Evolutionary conservation across 2,888 invertebrate genomes (phyloP), one percentile per base, ranked within the genome.

Genomic region (Tanypteryx hageni): DNA sequence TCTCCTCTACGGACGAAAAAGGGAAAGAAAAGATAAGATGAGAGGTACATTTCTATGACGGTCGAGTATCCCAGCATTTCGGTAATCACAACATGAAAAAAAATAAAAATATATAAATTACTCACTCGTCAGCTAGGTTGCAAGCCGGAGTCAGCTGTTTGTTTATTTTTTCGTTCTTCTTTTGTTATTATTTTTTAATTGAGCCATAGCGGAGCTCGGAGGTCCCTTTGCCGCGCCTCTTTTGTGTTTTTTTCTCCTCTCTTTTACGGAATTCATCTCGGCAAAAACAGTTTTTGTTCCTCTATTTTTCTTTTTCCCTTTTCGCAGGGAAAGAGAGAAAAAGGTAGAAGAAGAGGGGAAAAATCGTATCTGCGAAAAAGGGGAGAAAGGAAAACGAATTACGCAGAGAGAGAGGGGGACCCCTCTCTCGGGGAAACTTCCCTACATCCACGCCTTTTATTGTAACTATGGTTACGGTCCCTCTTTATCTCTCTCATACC

Each of bases 351-450:
- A 27, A 22, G 27, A 56, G 64, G 83, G 61, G 14, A 44, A 59
- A 18, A 64, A 86, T 22, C 16, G 61, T 27, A 61, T 86, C 18
- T 18, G 86, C 9, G 31, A 86, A 86, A 86, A 83, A n/a, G 57
- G 18, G 57, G 61, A 68, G 86, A 61, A 22, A 31, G 86, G 86
- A 86, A 61, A 86, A 61, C 86, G 61, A 86, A 86, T 86, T 86
- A 86, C 61, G 16, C 31, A 9, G 27, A 8, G 27, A 3, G 82
- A 57, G 57, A 44, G 56, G 13, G 83, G 9, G 59, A 22, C 86
- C 22, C n/a, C 64, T n/a, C 68, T 68, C 68, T 18, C 7, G 22
- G 86, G 86, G 86, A 31, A 64, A 18, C 61, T 31, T 61, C 31
- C 59, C 86, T 64, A 59, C 61, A 31, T 86, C 27, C 86, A 61